Conservation (phyloP, 2,888 invertebrate species). For the Cistogaster globosa region DNA sequence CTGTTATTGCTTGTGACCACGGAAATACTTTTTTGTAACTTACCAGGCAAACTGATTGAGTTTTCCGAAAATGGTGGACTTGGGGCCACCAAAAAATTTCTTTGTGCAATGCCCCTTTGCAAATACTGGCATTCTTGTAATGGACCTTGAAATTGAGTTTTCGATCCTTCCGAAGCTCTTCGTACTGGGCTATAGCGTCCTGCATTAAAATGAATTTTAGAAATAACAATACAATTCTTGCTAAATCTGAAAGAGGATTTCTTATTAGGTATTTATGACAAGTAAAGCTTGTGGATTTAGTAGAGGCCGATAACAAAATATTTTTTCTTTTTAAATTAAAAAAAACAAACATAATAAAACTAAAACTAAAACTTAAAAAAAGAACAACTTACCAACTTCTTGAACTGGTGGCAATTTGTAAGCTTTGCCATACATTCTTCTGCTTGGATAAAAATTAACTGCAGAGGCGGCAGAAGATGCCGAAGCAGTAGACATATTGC, state of each 20-base stretch:
- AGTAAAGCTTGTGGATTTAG: neutral
- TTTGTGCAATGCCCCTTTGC: conserved; percentile 85
- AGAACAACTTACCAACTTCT: conserved; percentile 87
- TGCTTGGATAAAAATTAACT: conserved; percentile 75
- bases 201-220: conserved; percentile 67
- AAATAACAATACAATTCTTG: neutral
- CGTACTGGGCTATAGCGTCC: conserved; percentile 94
- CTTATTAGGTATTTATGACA: neutral
- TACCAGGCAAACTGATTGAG: conserved; percentile 83
- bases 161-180: conserved; percentile 90
- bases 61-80: conserved; percentile 83
- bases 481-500: conserved; percentile 53
- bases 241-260: neutral
- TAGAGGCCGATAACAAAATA: neutral
- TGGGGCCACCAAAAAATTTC: conserved; percentile 82
- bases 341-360: conserved; percentile 48
- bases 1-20: too few relatives aligned
- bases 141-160: conserved; percentile 86
- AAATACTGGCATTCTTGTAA: conserved; percentile 91
- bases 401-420: conserved; percentile 87
- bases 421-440: conserved; percentile 79
- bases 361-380: conserved; percentile 66
- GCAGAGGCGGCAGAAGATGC: conserved; percentile 74
- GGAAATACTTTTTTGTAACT: conserved; percentile 67
- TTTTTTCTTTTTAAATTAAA: neutral